Evolutionary conservation across 1,140 invertebrate species (phyloP), one percentile per base, ranked within the genome.

Genomic region (Drosophila gunungcola): DNA sequence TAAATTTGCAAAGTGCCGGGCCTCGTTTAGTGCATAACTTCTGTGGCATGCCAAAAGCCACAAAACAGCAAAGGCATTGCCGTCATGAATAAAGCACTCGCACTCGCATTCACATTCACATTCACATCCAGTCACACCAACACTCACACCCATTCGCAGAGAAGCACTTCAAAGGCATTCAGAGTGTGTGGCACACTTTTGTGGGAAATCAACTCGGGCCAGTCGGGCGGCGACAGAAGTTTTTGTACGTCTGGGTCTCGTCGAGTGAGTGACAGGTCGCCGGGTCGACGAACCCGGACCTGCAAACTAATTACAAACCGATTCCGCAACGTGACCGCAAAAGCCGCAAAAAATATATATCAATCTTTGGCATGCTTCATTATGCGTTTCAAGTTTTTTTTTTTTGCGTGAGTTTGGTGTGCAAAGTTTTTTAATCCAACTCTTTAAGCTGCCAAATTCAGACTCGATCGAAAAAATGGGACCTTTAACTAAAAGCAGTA

Each of bases 41-140:
- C 76, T 83, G 79, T 80, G 83, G 83, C 83, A 68, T 83, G 83
- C 83, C 83, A 86, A 86, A 86, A 86, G 83, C 83, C 83, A 78
- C 83, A 86, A 82, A 88, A 86, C 68, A 88, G 75, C 83, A 79
- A 76, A 86, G 80, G 62, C 79, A 82, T 72, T 67, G 78, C 82
- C 68, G 53, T 38, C 81, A 84, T 84, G 81, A 85, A 84, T 77
- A 84, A 84, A 53, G 63, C 56, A 73, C 61, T 76, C 60, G 52
- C 61, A 76, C 51, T 70, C 73, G 13, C 63, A 69, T 43, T 55
- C 55, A 6, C 68, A 38, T 12, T 61, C 55, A 16, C 21, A 63
- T 25, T 56, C 51, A 36, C 43, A 67, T 41, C 51, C 49, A 55
- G n/a, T n/a, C 56, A 25, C 45, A 21, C 54, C 16, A 21, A 25